Conservation (phyloP, 2,888 invertebrate species). For the Cabera pusaria region DNA sequence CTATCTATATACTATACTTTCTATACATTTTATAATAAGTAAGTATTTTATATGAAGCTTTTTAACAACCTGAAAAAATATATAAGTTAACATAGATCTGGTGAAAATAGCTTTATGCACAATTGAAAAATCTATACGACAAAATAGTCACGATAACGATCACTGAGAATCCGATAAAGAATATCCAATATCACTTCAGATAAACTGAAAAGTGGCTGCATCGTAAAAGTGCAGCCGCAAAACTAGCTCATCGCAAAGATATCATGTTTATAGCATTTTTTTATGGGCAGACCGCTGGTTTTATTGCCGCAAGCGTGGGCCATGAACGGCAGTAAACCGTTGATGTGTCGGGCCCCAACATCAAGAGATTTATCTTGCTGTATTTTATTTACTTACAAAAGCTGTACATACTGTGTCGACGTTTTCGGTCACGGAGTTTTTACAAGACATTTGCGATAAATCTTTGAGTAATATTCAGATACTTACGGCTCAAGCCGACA, state of each 20-base stretch:
- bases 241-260: constrained; percentile 49
- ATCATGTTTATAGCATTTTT: constrained; percentile 49
- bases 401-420: not conserved
- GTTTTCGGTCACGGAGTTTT: too few species aligned
- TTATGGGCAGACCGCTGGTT: constrained; percentile 50
- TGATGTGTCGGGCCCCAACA: constrained; percentile 40
- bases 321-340: constrained; percentile 46
- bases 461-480: too few species aligned
- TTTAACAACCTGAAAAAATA: too few species aligned
- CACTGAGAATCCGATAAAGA: constrained; percentile 8
- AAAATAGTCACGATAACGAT: too few species aligned
- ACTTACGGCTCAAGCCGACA: too few species aligned
- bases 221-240: constrained; percentile 44
- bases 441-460: too few species aligned
- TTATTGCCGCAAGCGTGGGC: constrained; percentile 46
- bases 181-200: constrained; percentile 22
- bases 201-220: constrained; percentile 35
- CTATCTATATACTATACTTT: too few species aligned
- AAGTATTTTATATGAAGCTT: too few species aligned
- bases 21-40: too few species aligned
- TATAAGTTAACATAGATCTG: too few species aligned
- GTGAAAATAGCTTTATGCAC: too few species aligned
- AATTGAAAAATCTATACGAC: too few species aligned
- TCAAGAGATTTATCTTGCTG: constrained; percentile 22
- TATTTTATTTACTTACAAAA: constrained; percentile 19